Conservation (phyloP, 2,113 vertebrate species). For the Tenebrosternarchus preto region DNA sequence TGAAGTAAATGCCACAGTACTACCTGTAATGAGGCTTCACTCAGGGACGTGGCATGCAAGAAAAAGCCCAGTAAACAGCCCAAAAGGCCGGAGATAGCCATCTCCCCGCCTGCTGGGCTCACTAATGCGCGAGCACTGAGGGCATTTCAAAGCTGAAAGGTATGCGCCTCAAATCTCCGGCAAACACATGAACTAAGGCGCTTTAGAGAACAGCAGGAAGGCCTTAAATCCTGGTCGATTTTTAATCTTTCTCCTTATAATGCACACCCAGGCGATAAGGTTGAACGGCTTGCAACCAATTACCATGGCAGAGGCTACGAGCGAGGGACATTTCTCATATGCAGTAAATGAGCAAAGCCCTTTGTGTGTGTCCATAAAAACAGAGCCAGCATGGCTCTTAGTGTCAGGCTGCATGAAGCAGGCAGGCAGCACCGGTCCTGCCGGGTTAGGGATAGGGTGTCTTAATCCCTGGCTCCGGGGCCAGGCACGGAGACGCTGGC, state of each 20-base stretch:
- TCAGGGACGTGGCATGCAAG: neutral
- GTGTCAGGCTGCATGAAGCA: neutral
- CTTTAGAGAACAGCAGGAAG: neutral
- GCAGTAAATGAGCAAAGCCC: constrained; percentile 1
- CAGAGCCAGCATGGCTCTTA: neutral
- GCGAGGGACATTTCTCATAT: neutral
- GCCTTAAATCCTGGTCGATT: neutral
- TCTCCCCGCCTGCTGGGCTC: constrained; percentile 5
- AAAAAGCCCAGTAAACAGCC: constrained; percentile 17
- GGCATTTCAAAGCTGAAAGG: constrained; percentile 25
- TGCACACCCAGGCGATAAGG: neutral
- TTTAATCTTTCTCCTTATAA: constrained; percentile 5
- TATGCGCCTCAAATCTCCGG: constrained; percentile 9
- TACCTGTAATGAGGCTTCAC: constrained; percentile 43
- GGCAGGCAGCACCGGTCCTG: constrained; percentile 6
- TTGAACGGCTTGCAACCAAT: neutral
- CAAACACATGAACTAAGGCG: neutral
- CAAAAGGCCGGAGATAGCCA: constrained; percentile 35
- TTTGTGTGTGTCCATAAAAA: constrained; percentile 4
- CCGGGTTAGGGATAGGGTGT: neutral
- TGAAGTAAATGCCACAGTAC: constrained; percentile 36
- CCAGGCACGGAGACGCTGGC: neutral
- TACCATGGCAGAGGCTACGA: neutral
- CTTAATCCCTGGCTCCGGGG: constrained; percentile 24
- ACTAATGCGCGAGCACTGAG: constrained; percentile 2